A percentile compares a stretch with the other conserved stretches of the same genome.
Conservation (phyloP, 2,797 vertebrate genomes). For the Thamnophis elegans region DNA sequence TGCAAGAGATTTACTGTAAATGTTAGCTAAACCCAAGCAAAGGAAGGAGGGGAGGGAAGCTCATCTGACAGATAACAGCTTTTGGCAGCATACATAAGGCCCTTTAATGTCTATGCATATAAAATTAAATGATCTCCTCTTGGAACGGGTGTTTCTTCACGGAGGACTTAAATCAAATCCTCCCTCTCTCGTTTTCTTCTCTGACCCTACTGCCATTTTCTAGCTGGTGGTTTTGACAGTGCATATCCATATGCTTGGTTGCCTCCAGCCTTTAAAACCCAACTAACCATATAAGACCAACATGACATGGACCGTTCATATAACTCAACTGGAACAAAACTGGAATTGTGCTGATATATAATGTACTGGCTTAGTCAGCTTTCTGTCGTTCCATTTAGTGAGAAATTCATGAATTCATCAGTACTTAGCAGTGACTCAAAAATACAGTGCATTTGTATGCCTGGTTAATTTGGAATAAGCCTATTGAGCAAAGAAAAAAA, state of each 20-base stretch:
- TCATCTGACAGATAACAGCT: conserved; percentile 69
- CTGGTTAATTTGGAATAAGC: not conserved
- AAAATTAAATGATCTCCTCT: conserved; percentile 44
- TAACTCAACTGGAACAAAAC: not conserved
- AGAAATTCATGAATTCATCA: not conserved
- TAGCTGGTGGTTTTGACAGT: not conserved
- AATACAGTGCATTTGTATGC: not conserved
- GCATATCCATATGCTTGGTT: too few relatives aligned
- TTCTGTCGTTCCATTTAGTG: not conserved
- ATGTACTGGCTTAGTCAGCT: not conserved
- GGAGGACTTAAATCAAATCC: conserved; percentile 19
- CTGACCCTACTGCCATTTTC: not conserved
- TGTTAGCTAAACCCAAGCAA: conserved; percentile 66
- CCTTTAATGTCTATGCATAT: conserved; percentile 68
- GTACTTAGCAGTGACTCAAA: too few relatives aligned
- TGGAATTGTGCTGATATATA: not conserved
- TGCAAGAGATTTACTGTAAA: conserved; percentile 80
- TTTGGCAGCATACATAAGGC: conserved; percentile 60
- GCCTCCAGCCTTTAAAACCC: not conserved
- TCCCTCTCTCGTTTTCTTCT: not conserved
- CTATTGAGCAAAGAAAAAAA: not conserved
- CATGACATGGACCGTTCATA: not conserved
- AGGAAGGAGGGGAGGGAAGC: conserved; percentile 26
- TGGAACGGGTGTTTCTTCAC: conserved; percentile 21
- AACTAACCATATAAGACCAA: not conserved